These are phyloP conservation scores for Pogonus chalceus DNA, from an alignment of 1,140 invertebrate species.

Conservation along the genomic window DNA sequence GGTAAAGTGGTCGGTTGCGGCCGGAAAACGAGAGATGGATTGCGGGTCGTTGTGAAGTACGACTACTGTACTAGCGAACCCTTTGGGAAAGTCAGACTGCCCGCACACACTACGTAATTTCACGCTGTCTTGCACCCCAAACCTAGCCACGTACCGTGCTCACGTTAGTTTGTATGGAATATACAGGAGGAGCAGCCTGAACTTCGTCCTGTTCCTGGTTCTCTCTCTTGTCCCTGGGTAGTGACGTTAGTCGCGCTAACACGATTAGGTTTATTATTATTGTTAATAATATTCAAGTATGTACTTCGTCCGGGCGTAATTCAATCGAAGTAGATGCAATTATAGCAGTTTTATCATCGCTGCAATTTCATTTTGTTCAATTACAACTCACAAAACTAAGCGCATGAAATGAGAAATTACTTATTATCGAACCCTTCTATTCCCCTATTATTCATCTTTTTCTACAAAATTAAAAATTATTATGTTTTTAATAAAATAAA, in stretches of 20 bases:
- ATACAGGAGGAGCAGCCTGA: not conserved
- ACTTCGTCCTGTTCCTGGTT: not conserved
- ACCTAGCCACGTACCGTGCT: conserved; percentile 12
- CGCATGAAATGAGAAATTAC: too few species aligned
- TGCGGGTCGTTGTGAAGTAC: conserved; percentile 13
- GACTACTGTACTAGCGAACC: conserved; percentile 16
- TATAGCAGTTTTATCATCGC: not conserved
- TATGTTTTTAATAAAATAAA: too few species aligned
- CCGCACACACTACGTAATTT: conserved; percentile 19
- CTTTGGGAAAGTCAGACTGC: not conserved
- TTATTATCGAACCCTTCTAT: too few species aligned
- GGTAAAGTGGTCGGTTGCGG: conserved; percentile 1
- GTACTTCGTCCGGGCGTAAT: not conserved
- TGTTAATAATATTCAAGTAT: not conserved
- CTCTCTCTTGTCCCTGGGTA: not conserved
- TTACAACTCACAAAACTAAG: too few species aligned
- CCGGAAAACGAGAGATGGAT: conserved; percentile 20
- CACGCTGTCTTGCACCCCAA: conserved; percentile 19
- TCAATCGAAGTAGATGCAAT: not conserved
- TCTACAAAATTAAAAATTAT: too few species aligned
- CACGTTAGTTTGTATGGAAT: conserved; percentile 10
- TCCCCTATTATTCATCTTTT: too few species aligned
- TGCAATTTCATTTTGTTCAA: not conserved
- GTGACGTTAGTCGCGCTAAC: not conserved
- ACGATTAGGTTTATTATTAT: not conserved